Percentiles rank a stretch among this genome's conserved stretches.
Evolutionary conservation across 2,113 vertebrate species (phyloP).

Genomic region (Perccottus glenii): DNA sequence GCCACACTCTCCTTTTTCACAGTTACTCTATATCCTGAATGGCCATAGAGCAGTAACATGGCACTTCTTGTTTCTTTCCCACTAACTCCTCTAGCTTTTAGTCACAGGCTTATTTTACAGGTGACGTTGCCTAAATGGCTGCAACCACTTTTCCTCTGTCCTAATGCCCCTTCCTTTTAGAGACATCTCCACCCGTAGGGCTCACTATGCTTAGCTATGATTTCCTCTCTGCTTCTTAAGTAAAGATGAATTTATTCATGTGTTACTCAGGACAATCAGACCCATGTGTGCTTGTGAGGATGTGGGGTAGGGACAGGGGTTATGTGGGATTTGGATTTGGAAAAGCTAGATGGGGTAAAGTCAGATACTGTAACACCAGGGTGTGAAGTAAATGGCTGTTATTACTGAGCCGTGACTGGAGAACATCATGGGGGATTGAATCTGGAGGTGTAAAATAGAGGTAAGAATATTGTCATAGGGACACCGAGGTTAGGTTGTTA

Average conservation of each 20-base stretch:
- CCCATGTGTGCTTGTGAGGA: constrained; percentile 66
- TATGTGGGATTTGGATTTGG: constrained; percentile 63
- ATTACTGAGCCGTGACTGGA: constrained; percentile 52
- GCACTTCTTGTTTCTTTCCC: constrained; percentile 69
- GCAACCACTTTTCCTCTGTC: constrained; percentile 16
- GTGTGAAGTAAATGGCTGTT: constrained; percentile 55
- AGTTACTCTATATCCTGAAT: constrained; percentile 67
- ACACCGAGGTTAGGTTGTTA: constrained; percentile 27
- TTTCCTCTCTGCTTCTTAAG: constrained; percentile 47
- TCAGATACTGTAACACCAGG: constrained; percentile 54
- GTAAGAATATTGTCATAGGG: constrained; percentile 32
- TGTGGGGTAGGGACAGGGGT: constrained; percentile 52
- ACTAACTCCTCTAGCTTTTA: constrained; percentile 50
- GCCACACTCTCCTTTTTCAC: constrained; percentile 67
- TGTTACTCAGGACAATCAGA: constrained; percentile 48
- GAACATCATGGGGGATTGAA: constrained; percentile 44
- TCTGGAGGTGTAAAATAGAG: constrained; percentile 58
- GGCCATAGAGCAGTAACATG: constrained; percentile 66
- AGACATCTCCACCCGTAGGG: constrained; percentile 17
- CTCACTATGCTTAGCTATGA: constrained; percentile 48
- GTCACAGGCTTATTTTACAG: constrained; percentile 51
- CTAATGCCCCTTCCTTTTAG: background rate
- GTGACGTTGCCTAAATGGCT: constrained; percentile 39
- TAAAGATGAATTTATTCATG: constrained; percentile 55
- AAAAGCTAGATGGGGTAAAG: constrained; percentile 42